Base-by-base conservation (phyloP, 2,888 invertebrate genomes). In the Thecocarcelia acutangulata region DNA sequence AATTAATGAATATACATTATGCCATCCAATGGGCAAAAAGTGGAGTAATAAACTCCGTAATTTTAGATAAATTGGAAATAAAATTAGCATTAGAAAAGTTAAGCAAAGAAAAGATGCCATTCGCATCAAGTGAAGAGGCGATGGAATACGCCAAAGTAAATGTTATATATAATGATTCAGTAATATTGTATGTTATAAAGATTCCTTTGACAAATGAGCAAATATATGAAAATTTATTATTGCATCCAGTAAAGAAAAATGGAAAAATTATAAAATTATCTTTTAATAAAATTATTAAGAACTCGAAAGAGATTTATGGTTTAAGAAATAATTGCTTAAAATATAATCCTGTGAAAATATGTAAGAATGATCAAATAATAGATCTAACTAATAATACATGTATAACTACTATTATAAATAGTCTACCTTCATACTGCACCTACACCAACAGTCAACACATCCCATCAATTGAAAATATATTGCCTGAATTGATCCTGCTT, bases 371-470 rank as follows among this genome's bases (percentile, higher is more conserved):
- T 24, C 24, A 24, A 66, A 52, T 66, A 66, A 66, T 66, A 66
- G 37, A 66, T 66, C 2, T 66, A 42, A 66, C n/a, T 48, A 63
- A 48, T 48, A 33, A 48, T 63, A 63, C 63, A 24, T 63, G 63
- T 15, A 63, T 48, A 48, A 28, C 68, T 12, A 24, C 2, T 5
- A 24, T 24, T 5, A 24, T 24, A 24, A 24, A 24, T 24, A 24
- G 24, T 24, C 5, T 24, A 24, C 3, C 68, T 24, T 68, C 44
- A 42, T 44, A 15, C 42, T 54, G 68, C 28, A 68, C 54, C 12
- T 68, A 68, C 44, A 44, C 68, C 52, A 37, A 63, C 48, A 63
- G 15, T 48, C 63, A 63, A 63, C 63, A 63, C 5, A 24, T 24
- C 24, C 63, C 63, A 48, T 28, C 17, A 63, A 48, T 63, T 17